Evolutionary conservation across 2,888 invertebrate species (phyloP), one percentile per base, ranked within the genome.

Genomic region (Coenonympha glycerion): DNA sequence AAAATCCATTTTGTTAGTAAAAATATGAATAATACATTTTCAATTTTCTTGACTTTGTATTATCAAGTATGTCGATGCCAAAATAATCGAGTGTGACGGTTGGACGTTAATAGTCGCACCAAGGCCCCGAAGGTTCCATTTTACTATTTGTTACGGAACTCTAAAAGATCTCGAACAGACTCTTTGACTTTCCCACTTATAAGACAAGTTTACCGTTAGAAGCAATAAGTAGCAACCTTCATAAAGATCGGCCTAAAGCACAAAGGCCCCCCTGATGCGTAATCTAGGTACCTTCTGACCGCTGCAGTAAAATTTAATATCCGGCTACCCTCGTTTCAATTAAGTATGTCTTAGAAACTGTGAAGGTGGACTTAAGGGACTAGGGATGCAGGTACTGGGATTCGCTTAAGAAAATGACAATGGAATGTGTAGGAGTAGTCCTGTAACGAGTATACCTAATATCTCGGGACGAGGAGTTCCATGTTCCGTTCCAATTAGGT

Each of bases 341-440:
- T 45, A 45, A 45, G 16, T 45, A 34, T 34, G 34, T 34, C 45
- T 45, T 45, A 34, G 34, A 24, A 34, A 34, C 22, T 9, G 28
- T 15, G 16, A 24, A 34, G 44, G 50, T 50, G 53, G 53, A 54
- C 47, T 54, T 54, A 54, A 54, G 54, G 45, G 54, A 41, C 26
- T 48, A 48, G 22, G 4, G 39, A 39, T 39, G 22, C 39, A 36
- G 19, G 19, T 21, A 15, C 22, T 13, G 22, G 39, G 24, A 24
- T 15, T 22, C 15, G 15, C n/a, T 39, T 39, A 3, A 39, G 24
- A 15, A 37, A 39, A 39, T 39, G 24, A 15, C 18, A n/a, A n/a
- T n/a, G n/a, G n/a, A n/a, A n/a, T n/a, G n/a, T n/a, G n/a, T n/a
- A n/a, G n/a, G n/a, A 11, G 21, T 6, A n/a, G 19, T 19, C 6